Evolutionary conservation across 2,888 invertebrate genomes (phyloP), one percentile per base, ranked within the genome.

Genomic region (Amblyjoppa proteus): DNA sequence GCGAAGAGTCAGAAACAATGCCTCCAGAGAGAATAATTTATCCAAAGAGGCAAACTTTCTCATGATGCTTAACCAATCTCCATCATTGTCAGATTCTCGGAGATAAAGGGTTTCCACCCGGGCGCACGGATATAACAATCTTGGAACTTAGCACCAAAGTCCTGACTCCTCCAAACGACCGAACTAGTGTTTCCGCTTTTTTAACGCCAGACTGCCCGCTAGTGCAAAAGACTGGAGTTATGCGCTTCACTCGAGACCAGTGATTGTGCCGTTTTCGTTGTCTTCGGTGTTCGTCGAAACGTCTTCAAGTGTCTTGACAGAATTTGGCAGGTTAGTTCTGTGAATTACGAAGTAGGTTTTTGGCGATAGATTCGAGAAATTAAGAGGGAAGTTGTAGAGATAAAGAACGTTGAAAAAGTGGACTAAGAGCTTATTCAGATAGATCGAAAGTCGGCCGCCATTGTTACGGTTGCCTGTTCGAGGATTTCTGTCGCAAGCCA

Each of bases 1-100:
- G 11, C 45, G 5, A 31, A 9, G 31, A 11, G 49, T n/a, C 16
- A 31, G 28, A 51, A 70, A 28, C 70, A 28, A 49, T 49, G n/a
- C 34, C 75, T 28, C 75, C 61, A 7, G 73, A 13, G 75, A 75
- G 61, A n/a, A 75, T 49, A 75, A 75, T 75, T 75, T 75, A n/a
- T 49, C 49, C 49, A 61, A 49, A 75, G 49, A 49, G 64, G 49
- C 61, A 75, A 75, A 75, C 49, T 75, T 75, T 5, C 41, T 25
- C 28, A 3, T 28, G 38, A 74, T 61, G n/a, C 20, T 73, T n/a
- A 11, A 41, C 34, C 2, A 20, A 68, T 68, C 58, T 34, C 45
- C 45, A 41, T 20, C 28, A 38, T 11, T 61, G 6, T 28, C 75
- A 31, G 61, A 28, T 31, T 51, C 51, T 51, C 45, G 34, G n/a